Evolutionary conservation across 1,140 invertebrate genomes (phyloP).

Genomic region (Hylaeus volcanicus): DNA sequence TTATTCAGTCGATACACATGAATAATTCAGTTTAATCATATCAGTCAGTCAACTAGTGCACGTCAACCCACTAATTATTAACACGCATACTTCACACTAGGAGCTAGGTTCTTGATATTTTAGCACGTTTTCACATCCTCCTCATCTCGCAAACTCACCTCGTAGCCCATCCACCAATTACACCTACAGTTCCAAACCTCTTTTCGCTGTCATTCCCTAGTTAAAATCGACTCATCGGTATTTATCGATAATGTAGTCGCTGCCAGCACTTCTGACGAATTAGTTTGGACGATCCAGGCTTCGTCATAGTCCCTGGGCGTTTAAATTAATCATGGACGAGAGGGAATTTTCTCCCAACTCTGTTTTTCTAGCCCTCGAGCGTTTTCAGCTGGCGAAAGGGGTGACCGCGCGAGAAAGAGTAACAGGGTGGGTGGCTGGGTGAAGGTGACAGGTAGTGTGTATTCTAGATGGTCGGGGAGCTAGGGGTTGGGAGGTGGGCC

Average conservation of each 20-base stretch:
- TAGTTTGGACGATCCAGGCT: background rate
- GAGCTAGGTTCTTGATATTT: no score
- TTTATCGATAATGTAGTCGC: background rate
- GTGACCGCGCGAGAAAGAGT: background rate
- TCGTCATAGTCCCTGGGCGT: background rate
- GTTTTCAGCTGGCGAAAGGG: conserved; percentile 25
- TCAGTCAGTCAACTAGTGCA: no score
- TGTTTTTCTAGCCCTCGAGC: conserved; percentile 14
- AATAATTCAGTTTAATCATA: no score
- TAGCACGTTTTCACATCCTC: no score
- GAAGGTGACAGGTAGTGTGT: background rate
- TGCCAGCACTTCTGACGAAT: background rate
- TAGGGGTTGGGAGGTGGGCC: conserved; percentile 15
- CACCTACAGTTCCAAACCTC: no score
- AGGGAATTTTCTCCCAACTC: background rate
- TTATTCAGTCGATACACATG: no score
- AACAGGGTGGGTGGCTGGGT: background rate
- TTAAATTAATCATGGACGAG: conserved; percentile 52
- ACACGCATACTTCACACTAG: no score
- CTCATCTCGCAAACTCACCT: no score
- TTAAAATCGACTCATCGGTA: background rate
- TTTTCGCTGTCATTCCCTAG: no score
- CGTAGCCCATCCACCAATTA: no score
- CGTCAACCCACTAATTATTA: no score
- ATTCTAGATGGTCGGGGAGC: conserved; percentile 27